A percentile compares a stretch with the other conserved stretches of the same genome.
Evolutionary conservation across 1,140 invertebrate genomes (phyloP).

Genomic region (Drosophila teissieri): DNA sequence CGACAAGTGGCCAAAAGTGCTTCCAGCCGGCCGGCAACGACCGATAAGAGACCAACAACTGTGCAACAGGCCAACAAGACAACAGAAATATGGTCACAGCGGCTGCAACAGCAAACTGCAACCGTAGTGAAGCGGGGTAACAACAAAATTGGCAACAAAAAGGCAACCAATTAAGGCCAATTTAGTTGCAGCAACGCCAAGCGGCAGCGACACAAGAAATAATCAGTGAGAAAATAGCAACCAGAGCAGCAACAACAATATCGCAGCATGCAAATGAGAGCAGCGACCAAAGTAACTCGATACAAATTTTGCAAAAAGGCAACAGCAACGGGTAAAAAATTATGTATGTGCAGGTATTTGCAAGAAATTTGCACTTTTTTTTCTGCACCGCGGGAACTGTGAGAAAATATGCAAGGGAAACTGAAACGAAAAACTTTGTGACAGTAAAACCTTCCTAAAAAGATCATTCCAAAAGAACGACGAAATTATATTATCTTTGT

Average conservation of each 20-base stretch:
- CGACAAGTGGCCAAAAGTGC: slow-evolving; percentile 56
- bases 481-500: too few species aligned
- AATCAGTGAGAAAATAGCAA: slow-evolving; percentile 67
- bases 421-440: slow-evolving; percentile 37
- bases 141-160: slow-evolving; percentile 58
- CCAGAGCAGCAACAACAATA: slow-evolving; percentile 43
- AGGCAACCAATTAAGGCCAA: slow-evolving; percentile 81
- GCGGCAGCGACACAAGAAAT: slow-evolving; percentile 73
- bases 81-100: slow-evolving; percentile 60
- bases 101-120: slow-evolving; percentile 39
- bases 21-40: slow-evolving; percentile 73
- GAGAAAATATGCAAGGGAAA: slow-evolving; percentile 52
- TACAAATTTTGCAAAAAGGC: slow-evolving; percentile 53
- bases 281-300: slow-evolving; percentile 75
- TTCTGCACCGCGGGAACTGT: slow-evolving; percentile 38
- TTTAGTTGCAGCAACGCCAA: slow-evolving; percentile 76
- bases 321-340: slow-evolving; percentile 27
- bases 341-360: slow-evolving; percentile 47
- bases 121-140: slow-evolving; percentile 52
- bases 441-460: slow-evolving; percentile 11
- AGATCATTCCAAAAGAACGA: not conserved
- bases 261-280: slow-evolving; percentile 74
- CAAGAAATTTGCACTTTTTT: slow-evolving; percentile 44
- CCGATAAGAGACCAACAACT: slow-evolving; percentile 62
- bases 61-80: slow-evolving; percentile 28